Percentiles rank a stretch among this genome's conserved stretches.
phyloP scores from a whole-genome alignment of 2,888 invertebrate species.

The Apamea sordens region DNA sequence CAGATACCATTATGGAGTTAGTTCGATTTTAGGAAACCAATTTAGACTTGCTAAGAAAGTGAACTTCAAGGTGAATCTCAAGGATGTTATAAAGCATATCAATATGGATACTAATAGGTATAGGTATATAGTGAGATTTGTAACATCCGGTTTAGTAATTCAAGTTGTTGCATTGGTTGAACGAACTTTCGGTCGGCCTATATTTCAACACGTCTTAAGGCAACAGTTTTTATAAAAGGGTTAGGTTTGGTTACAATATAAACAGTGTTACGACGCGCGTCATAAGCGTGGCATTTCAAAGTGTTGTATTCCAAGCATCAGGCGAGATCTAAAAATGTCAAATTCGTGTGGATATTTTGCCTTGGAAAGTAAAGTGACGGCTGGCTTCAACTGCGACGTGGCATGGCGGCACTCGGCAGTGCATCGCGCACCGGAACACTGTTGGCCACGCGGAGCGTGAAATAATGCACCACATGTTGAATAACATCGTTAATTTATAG shows the following conservation, averaged over 20 bases:
- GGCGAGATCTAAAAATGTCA: constrained; percentile 86
- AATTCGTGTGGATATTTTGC: constrained; percentile 83
- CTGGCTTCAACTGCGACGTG: constrained; percentile 64
- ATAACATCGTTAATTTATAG: constrained; percentile 86
- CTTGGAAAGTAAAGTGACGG: constrained; percentile 75
- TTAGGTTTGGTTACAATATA: constrained; percentile 75
- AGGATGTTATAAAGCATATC: constrained; percentile 4
- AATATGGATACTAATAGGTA: constrained; percentile 8
- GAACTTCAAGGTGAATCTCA: constrained; percentile 8
- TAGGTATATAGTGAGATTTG: neutral
- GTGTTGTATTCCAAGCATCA: constrained; percentile 80
- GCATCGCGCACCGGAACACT: constrained; percentile 79
- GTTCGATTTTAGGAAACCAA: constrained; percentile 42
- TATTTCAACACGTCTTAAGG: constrained; percentile 58
- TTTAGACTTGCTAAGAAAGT: constrained; percentile 23
- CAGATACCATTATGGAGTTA: constrained; percentile 37
- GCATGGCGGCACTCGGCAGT: constrained; percentile 58
- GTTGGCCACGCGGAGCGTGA: constrained; percentile 79
- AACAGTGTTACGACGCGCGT: constrained; percentile 78
- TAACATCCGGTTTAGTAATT: constrained; percentile 10
- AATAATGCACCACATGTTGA: constrained; percentile 88
- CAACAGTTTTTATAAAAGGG: constrained; percentile 70
- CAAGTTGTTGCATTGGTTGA: constrained; percentile 43
- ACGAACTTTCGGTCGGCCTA: constrained; percentile 50
- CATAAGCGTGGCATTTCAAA: constrained; percentile 81